Evolutionary conservation across 1,140 invertebrate genomes (phyloP), one percentile per base, ranked within the genome.

Genomic region (Danaus melanippus): DNA sequence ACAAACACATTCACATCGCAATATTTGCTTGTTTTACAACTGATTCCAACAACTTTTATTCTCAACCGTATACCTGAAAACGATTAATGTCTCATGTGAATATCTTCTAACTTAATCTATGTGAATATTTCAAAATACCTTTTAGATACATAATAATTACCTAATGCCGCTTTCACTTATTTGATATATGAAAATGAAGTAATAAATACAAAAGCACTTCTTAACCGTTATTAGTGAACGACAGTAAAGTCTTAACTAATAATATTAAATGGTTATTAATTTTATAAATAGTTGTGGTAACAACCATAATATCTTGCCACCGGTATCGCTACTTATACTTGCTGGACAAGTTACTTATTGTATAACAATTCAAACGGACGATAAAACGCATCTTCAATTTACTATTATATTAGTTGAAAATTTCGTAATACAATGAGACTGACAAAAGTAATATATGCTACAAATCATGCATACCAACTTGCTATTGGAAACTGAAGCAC

Each of bases 381-480:
- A 40, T 32, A 51, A 46, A 47, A 32, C 32, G 8, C 21, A 49
- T 42, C 11, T 51, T 55, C 43, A 54, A 41, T 51, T 58, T 57
- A 67, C 53, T 71, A 70, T 74, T 57, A 62, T 64, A 62, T 58
- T 53, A 58, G 62, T 50, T 53, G 61, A 56, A 69, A 60, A 58
- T 67, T 67, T 64, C 62, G 71, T 67, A 67, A 74, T 81, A 71
- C 58, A 64, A 63, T 71, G 69, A 62, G 56, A 60, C 50, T 60
- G 60, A 54, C 60, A 60, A 66, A 67, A 60, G 53, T 61, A 64
- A 61, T 67, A 66, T 68, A 56, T 73, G 48, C 59, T 65, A 69
- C 73, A 68, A 72, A 79, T 68, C 70, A 79, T 82, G 79, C 67
- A 76, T 69, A 65, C 69, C 53, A 69, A 71, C 67, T 69, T 58